Conservation (phyloP, 2,113 vertebrate genomes). For the Sebastes fasciatus region DNA sequence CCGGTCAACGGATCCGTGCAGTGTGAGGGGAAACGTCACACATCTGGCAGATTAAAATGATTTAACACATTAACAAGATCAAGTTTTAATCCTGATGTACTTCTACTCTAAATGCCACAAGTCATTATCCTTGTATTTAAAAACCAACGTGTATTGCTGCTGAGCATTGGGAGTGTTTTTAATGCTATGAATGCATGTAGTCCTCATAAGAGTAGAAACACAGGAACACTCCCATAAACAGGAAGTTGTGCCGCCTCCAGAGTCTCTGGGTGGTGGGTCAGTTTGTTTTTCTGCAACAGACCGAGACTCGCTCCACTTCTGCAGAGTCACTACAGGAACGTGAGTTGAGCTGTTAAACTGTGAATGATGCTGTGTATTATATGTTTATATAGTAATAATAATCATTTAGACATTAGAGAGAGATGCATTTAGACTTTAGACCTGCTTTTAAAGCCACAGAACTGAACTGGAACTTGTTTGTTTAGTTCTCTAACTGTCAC, state of each 20-base stretch:
- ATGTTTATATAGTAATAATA: background rate
- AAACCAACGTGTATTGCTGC: too few species aligned
- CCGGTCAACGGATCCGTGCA: too few species aligned
- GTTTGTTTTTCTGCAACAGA: background rate
- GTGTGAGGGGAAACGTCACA: too few species aligned
- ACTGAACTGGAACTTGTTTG: background rate
- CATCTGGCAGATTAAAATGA: too few species aligned
- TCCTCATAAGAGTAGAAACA: background rate
- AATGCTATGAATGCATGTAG: background rate
- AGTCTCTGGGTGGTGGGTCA: background rate
- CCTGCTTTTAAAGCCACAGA: background rate
- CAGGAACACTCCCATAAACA: background rate
- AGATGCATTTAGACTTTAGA: background rate
- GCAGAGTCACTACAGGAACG: conserved; percentile 8
- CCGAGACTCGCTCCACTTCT: background rate
- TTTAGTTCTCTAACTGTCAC: background rate
- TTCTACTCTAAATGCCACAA: background rate
- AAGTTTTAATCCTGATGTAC: background rate
- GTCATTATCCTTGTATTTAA: background rate
- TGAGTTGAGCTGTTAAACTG: conserved; percentile 8
- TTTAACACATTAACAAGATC: too few species aligned
- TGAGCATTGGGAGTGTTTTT: background rate
- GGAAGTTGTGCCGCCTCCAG: conserved; percentile 9
- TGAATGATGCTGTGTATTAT: background rate
- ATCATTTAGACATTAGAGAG: background rate